Evolutionary conservation across 92 coral and sea anemone species (phyloP).

Genomic region (Heliopora coerulea): DNA sequence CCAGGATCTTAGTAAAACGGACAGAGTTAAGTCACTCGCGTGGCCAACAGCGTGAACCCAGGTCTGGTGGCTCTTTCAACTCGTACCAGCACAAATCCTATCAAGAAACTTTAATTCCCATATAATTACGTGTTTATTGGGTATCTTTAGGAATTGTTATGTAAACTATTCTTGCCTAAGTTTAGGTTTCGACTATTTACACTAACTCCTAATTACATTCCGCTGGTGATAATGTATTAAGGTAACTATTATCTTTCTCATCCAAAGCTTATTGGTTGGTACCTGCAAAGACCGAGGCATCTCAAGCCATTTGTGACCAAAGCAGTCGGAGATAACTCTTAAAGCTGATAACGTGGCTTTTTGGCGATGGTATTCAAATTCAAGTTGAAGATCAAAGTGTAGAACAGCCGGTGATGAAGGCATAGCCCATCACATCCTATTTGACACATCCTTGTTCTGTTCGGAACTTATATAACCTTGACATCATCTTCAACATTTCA

Average conservation of each 20-base stretch:
- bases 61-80: not conserved
- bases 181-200: conserved; percentile 41
- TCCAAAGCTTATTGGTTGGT: conserved; percentile 33
- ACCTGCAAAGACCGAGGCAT: conserved; percentile 2
- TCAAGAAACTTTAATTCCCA: conserved; percentile 85
- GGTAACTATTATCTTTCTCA: conserved; percentile 16
- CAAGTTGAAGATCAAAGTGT: not conserved
- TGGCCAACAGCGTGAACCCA: not conserved
- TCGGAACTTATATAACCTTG: not conserved
- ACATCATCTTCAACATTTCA: conserved; percentile 4
- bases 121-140: conserved; percentile 99
- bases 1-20: not conserved
- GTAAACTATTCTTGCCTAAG: conserved; percentile 65
- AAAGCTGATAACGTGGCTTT: conserved; percentile 30
- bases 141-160: conserved; percentile 99
- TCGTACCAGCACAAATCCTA: conserved; percentile 51
- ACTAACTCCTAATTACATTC: conserved; percentile 43
- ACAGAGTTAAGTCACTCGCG: not conserved
- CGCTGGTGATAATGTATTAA: conserved; percentile 40
- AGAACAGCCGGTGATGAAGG: conserved; percentile 3
- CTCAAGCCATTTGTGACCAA: conserved; percentile 25
- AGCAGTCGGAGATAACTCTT: conserved; percentile 33
- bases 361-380: conserved; percentile 31
- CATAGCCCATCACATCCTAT: too few species aligned
- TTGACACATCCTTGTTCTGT: conserved; percentile 27